These are phyloP conservation scores for Rhagium mordax DNA, from an alignment of 2,888 invertebrate species.

Conservation along the genomic window DNA sequence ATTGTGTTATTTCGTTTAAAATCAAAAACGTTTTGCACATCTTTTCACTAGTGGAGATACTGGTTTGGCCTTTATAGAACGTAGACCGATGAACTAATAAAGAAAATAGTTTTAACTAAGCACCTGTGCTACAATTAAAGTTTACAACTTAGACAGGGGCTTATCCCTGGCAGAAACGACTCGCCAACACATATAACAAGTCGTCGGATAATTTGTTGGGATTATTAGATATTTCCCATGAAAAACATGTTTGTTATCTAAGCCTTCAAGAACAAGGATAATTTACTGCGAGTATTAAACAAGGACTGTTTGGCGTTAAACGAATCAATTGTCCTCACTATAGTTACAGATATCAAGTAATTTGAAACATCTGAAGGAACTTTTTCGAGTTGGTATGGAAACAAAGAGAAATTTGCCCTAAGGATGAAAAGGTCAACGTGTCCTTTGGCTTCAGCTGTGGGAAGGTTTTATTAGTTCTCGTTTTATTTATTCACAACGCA, in stretches of 20 bases:
- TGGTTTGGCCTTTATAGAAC: too few species aligned
- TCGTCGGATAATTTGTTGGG: conserved; percentile 32
- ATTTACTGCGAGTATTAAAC: neutral
- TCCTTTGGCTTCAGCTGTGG: too few species aligned
- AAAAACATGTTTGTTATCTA: conserved; percentile 16
- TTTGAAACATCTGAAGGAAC: too few species aligned
- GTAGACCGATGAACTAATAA: too few species aligned
- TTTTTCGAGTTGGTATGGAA: too few species aligned
- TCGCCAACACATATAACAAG: conserved; percentile 33
- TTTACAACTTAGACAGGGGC: conserved; percentile 5
- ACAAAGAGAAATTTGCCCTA: too few species aligned
- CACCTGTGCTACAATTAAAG: neutral
- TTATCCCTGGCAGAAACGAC: conserved; percentile 30
- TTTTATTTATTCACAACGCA: neutral
- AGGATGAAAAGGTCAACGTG: too few species aligned
- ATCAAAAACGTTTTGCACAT: too few species aligned
- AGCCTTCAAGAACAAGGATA: neutral
- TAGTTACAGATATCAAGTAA: too few species aligned
- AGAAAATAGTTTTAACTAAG: neutral
- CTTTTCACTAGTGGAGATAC: too few species aligned
- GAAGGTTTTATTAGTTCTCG: too few species aligned
- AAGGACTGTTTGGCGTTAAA: neutral
- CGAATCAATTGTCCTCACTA: neutral
- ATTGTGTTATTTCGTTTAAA: too few species aligned
- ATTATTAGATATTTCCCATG: conserved; percentile 36